phyloP scores from a whole-genome alignment of 2,888 invertebrate species.

The Plebejus argus region DNA sequence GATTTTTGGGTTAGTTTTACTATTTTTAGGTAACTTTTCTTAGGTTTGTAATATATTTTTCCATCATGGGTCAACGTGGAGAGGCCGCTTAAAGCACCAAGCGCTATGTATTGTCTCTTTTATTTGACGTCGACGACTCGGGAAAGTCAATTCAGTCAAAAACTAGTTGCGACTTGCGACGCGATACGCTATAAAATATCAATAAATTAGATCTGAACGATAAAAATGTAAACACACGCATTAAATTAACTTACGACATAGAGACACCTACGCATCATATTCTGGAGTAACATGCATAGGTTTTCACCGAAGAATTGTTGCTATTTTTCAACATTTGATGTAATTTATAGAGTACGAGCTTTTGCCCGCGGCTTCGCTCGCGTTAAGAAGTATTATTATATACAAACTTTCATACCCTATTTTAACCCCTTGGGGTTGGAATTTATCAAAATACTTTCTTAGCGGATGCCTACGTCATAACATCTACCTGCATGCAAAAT shows the following conservation, averaged over 20 bases:
- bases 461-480: too few relatives aligned
- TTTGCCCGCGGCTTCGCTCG: too few relatives aligned
- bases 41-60: too few relatives aligned
- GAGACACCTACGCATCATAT: constrained; percentile 3
- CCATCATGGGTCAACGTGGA: too few relatives aligned
- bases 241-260: constrained; percentile 19
- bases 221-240: constrained; percentile 30
- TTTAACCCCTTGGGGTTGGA: too few relatives aligned
- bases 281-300: not conserved
- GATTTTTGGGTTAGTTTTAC: too few relatives aligned
- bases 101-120: not conserved
- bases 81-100: not conserved
- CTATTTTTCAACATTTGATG: not conserved
- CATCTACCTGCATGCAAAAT: too few relatives aligned
- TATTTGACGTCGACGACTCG: not conserved
- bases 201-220: constrained; percentile 28
- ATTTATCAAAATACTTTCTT: too few relatives aligned
- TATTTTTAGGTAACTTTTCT: too few relatives aligned
- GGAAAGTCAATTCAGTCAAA: not conserved
- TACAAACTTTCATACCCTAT: too few relatives aligned
- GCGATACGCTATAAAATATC: constrained; percentile 27
- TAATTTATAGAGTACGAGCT: too few relatives aligned
- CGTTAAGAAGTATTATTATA: too few relatives aligned
- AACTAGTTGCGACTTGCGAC: constrained; percentile 23
- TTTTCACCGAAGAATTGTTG: not conserved